These are phyloP conservation scores for Zoroaster sp. DNA, from an alignment of 53 echinoderm and acorn worm genomes.

Conservation along the genomic window DNA sequence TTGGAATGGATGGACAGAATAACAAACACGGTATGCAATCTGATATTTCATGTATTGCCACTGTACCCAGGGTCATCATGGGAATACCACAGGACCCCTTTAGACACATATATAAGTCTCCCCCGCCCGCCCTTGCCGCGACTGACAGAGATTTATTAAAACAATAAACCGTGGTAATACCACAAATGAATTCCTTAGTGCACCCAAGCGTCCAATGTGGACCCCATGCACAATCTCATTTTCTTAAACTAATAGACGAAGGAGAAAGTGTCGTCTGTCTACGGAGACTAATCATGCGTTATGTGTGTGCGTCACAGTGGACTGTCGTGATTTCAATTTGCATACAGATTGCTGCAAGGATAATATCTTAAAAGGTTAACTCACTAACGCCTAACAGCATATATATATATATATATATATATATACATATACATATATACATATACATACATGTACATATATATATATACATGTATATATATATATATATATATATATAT, in stretches of 20 bases:
- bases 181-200: constrained; percentile 6
- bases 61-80: neutral
- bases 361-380: constrained; percentile 42
- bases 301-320: constrained; percentile 34
- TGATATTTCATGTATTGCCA: neutral
- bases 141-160: neutral
- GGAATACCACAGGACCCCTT: constrained; percentile 4
- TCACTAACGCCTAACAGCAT: neutral
- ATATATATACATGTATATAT: no score
- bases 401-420: no score
- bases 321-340: constrained; percentile 45
- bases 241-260: constrained; percentile 14
- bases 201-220: neutral
- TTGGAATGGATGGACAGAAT: neutral
- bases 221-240: neutral
- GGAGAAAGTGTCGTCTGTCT: neutral
- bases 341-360: constrained; percentile 49
- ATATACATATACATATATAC: no score
- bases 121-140: neutral
- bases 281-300: constrained; percentile 27
- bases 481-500: no score
- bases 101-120: neutral
- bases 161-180: constrained; percentile 33
- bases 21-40: neutral
- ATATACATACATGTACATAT: no score